phyloP scores from a whole-genome alignment of 2,888 invertebrate species.

The Atethmia centrago region DNA sequence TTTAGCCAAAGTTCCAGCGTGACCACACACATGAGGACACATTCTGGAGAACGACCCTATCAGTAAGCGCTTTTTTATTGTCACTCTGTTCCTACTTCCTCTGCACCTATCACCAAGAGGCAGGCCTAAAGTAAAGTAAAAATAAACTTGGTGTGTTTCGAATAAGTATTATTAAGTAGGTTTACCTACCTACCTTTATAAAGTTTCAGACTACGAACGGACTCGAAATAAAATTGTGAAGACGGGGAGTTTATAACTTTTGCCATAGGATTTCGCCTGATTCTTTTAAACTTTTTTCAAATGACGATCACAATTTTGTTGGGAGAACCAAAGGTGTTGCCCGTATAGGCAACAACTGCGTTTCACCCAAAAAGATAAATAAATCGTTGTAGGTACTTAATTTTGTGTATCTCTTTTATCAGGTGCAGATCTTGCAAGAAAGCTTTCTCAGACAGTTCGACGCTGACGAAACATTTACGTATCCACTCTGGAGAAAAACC shows the following conservation, averaged over 20 bases:
- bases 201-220: neutral
- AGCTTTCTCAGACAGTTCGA: slow-evolving; percentile 99
- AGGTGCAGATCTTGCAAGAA: slow-evolving; percentile 99
- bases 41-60: slow-evolving; percentile 99
- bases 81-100: neutral
- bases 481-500: slow-evolving; percentile 98
- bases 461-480: slow-evolving; percentile 98
- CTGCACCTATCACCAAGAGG: neutral
- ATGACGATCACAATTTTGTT: neutral
- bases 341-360: neutral
- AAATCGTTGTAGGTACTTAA: neutral
- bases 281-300: neutral
- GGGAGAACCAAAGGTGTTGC: neutral
- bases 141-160: no score
- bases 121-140: neutral
- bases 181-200: neutral
- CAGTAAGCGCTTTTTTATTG: slow-evolving; percentile 84
- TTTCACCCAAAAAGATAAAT: neutral
- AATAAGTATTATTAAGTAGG: no score
- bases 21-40: slow-evolving; percentile 99
- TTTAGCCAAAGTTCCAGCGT: slow-evolving; percentile 99
- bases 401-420: slow-evolving; percentile 42
- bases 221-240: neutral
- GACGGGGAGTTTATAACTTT: slow-evolving; percentile 2
- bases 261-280: neutral